Percentiles rank a stretch among this genome's conserved stretches.
Evolutionary conservation across 2,888 invertebrate genomes (phyloP).

Genomic region (Limenitis camilla): DNA sequence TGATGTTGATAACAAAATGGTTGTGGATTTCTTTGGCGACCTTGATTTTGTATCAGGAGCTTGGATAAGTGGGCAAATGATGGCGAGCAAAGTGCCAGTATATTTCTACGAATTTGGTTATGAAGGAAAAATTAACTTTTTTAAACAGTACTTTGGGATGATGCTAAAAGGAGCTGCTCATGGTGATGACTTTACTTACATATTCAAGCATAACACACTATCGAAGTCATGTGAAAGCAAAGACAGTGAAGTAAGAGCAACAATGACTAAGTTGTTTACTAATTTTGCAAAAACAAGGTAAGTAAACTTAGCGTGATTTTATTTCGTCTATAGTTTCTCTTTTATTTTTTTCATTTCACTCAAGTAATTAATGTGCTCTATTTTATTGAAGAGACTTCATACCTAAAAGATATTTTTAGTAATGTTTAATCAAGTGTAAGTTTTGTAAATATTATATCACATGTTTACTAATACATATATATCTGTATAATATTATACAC

Average conservation of each 20-base stretch:
- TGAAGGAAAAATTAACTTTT: conserved; percentile 36
- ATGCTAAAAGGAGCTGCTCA: conserved; percentile 38
- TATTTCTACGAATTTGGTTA: conserved; percentile 42
- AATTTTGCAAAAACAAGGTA: conserved; percentile 47
- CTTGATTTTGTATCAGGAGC: conserved; percentile 40
- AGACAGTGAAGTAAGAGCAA: conserved; percentile 25
- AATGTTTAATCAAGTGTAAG: too few species aligned
- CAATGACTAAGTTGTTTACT: conserved; percentile 44
- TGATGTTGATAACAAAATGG: conserved; percentile 30
- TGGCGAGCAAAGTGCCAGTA: conserved; percentile 31
- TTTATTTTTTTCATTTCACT: too few species aligned
- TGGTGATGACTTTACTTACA: conserved; percentile 31
- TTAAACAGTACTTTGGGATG: conserved; percentile 29
- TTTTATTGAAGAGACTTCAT: too few species aligned
- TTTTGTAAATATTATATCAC: too few species aligned
- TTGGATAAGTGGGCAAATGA: conserved; percentile 31
- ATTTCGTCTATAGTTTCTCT: not conserved
- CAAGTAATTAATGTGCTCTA: not conserved
- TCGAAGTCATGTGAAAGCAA: conserved; percentile 21
- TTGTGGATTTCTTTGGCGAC: conserved; percentile 42
- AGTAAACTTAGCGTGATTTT: conserved; percentile 13
- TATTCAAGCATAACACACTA: conserved; percentile 20
- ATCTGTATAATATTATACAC: too few species aligned
- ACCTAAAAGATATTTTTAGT: too few species aligned
- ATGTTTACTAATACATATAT: too few species aligned